Percentiles rank a stretch among this genome's conserved stretches.
These are phyloP conservation scores for Bubalus kerabau DNA, from an alignment of 2,113 vertebrate species.

Conservation along the genomic window DNA sequence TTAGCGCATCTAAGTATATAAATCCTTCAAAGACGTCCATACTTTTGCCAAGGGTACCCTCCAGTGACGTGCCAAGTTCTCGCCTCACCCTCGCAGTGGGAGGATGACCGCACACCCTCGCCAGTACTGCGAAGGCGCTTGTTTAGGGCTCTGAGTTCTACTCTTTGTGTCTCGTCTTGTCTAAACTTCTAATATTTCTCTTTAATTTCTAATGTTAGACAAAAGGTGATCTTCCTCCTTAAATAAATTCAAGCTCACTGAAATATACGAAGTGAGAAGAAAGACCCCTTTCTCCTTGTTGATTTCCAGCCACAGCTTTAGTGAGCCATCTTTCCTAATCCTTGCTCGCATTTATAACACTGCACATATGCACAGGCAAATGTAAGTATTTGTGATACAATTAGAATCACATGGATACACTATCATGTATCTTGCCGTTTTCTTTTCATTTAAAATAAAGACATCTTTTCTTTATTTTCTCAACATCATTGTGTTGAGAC, in stretches of 20 bases:
- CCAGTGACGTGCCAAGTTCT: fast-evolving
- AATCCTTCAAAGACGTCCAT: neutral
- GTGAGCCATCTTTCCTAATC: neutral
- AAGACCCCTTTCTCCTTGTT: fast-evolving
- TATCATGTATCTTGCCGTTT: neutral
- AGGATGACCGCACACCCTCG: fast-evolving
- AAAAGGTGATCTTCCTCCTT: neutral
- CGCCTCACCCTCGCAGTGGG: fast-evolving
- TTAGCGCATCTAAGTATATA: neutral
- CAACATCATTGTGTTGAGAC: neutral
- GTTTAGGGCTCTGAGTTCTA: neutral
- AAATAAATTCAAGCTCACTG: neutral
- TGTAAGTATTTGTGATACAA: neutral
- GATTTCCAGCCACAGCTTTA: fast-evolving
- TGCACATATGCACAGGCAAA: neutral
- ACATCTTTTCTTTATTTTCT: neutral
- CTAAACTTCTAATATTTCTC: neutral
- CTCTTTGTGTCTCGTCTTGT: neutral
- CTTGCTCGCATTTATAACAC: too few relatives aligned
- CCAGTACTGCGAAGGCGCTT: too few relatives aligned
- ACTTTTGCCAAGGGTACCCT: neutral
- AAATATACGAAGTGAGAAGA: neutral
- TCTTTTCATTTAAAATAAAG: neutral
- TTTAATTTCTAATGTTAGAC: neutral
- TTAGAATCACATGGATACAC: neutral